These are phyloP conservation scores for Parelbella ahira DNA, from an alignment of 2,888 invertebrate species.

Conservation along the genomic window DNA sequence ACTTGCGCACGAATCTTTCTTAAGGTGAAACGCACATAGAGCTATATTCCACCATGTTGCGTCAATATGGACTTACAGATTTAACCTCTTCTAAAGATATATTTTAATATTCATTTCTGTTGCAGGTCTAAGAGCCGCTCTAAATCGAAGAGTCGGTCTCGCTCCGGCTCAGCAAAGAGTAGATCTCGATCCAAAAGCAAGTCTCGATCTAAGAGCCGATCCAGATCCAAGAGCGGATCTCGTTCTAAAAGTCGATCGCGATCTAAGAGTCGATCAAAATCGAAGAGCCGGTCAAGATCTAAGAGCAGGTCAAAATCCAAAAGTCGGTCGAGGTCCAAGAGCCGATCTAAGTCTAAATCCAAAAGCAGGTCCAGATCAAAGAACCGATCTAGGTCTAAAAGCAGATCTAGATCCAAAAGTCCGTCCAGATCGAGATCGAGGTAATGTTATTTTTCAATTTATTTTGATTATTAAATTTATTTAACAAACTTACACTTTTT, in stretches of 20 bases:
- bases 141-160: conserved; percentile 57
- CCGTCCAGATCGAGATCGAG: conserved; percentile 50
- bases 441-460: too few relatives aligned
- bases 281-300: conserved; percentile 52
- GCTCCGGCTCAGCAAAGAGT: conserved; percentile 49
- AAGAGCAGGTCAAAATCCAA: conserved; percentile 51
- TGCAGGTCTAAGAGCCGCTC: conserved; percentile 48
- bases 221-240: conserved; percentile 52
- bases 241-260: conserved; percentile 49
- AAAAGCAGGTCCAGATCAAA: conserved; percentile 49
- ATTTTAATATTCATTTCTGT: neutral
- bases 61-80: too few relatives aligned
- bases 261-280: conserved; percentile 52
- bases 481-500: too few relatives aligned
- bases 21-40: too few relatives aligned
- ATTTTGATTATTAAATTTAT: too few relatives aligned
- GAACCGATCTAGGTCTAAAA: conserved; percentile 47
- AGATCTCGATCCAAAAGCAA: conserved; percentile 55
- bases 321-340: conserved; percentile 60
- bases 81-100: too few relatives aligned
- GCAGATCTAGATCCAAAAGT: conserved; percentile 47
- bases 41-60: too few relatives aligned
- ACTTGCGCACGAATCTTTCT: too few relatives aligned
- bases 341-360: conserved; percentile 47
- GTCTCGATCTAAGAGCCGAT: conserved; percentile 42